A percentile compares a stretch with the other conserved stretches of the same genome.
Evolutionary conservation across 2,797 vertebrate species (phyloP).

Genomic region (Clarias pachynema): DNA sequence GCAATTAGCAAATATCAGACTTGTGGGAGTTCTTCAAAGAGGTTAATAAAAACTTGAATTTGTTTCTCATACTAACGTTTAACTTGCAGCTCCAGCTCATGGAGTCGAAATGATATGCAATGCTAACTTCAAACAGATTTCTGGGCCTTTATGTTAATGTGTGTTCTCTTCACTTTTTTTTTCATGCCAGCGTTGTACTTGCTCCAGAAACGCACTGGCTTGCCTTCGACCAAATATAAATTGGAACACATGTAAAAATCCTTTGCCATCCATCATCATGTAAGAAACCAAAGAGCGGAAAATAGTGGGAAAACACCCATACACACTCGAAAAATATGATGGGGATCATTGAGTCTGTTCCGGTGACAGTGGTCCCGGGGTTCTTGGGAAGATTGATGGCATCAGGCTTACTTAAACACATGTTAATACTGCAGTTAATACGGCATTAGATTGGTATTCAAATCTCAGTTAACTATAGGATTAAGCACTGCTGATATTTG

Average conservation of each 20-base stretch:
- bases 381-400: conserved; percentile 11
- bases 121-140: background rate
- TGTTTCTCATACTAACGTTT: background rate
- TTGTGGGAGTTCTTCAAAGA: conserved; percentile 31
- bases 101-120: background rate
- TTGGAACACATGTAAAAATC: background rate
- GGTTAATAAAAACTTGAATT: conserved; percentile 28
- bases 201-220: background rate
- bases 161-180: background rate
- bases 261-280: conserved; percentile 21
- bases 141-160: background rate
- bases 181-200: background rate
- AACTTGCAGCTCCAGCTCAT: background rate
- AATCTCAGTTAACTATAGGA: background rate
- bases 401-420: background rate
- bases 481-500: background rate
- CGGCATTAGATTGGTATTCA: background rate
- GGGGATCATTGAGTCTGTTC: conserved; percentile 4
- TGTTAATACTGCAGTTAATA: background rate
- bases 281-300: conserved; percentile 18
- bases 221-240: background rate
- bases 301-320: conserved; percentile 10
- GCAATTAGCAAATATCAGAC: conserved; percentile 34
- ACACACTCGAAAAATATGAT: conserved; percentile 6
- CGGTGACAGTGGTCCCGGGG: background rate